Conservation (phyloP, 2,113 vertebrate species). For the Phrynosoma blainvillii region DNA sequence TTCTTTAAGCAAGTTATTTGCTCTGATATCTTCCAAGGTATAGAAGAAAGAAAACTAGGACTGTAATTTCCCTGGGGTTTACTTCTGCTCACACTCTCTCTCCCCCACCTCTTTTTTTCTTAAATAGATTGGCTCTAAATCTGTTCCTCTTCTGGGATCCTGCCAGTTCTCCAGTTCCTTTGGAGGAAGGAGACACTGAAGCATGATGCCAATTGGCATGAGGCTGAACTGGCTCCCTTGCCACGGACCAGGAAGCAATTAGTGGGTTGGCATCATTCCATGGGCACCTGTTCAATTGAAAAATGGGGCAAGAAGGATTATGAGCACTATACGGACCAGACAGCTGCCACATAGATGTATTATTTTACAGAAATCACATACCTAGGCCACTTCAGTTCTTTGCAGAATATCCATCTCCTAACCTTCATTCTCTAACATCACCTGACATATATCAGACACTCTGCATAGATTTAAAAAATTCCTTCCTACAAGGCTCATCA, state of each 20-base stretch:
- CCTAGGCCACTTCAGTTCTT: background rate
- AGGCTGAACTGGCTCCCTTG: constrained; percentile 12
- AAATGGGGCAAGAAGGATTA: background rate
- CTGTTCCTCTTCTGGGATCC: constrained; percentile 7
- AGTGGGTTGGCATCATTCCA: constrained; percentile 11
- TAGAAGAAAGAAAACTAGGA: background rate
- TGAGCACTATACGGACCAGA: background rate
- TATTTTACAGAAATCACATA: background rate
- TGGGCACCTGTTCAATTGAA: background rate
- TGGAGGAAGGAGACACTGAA: constrained; percentile 9
- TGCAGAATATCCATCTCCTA: background rate
- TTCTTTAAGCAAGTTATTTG: background rate
- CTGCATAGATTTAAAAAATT: background rate
- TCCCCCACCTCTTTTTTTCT: background rate
- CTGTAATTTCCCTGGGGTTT: background rate
- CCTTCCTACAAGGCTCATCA: background rate
- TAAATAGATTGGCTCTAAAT: background rate
- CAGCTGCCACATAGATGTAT: background rate
- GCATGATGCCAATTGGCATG: background rate
- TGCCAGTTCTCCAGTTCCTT: constrained; percentile 14
- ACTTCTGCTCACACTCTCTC: background rate
- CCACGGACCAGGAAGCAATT: constrained; percentile 30
- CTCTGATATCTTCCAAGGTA: background rate
- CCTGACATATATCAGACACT: background rate
- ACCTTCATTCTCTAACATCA: background rate